Evolutionary conservation across 2,888 invertebrate genomes (phyloP).

Genomic region (Parthenolecanium corni): DNA sequence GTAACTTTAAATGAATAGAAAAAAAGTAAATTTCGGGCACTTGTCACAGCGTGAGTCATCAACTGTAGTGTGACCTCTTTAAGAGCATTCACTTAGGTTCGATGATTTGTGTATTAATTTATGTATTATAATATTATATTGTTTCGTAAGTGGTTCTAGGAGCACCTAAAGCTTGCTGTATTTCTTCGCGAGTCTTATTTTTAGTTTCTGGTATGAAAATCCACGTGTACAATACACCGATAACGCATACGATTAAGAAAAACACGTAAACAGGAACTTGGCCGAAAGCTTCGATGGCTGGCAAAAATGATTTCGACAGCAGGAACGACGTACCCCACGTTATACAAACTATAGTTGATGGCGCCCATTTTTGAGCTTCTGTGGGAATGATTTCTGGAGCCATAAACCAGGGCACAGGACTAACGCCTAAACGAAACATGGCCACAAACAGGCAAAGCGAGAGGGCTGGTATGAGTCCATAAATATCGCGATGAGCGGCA

Average conservation of each 20-base stretch:
- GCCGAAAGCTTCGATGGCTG: constrained; percentile 41
- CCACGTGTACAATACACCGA: constrained; percentile 32
- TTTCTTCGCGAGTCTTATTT: constrained; percentile 32
- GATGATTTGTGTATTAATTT: too few species aligned
- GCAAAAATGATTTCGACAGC: constrained; percentile 45
- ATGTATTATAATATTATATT: too few species aligned
- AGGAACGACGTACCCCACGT: constrained; percentile 39
- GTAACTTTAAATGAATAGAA: too few species aligned
- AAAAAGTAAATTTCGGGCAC: too few species aligned
- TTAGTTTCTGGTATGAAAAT: constrained; percentile 33
- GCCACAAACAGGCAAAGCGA: constrained; percentile 38
- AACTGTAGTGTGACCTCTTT: too few species aligned
- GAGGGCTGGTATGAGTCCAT: constrained; percentile 38
- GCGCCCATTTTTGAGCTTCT: constrained; percentile 37
- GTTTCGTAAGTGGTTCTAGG: too few species aligned
- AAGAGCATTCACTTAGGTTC: too few species aligned
- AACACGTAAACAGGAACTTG: constrained; percentile 30
- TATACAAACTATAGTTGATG: constrained; percentile 39
- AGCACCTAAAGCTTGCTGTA: constrained; percentile 26
- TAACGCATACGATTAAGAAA: constrained; percentile 29
- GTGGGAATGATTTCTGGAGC: constrained; percentile 37
- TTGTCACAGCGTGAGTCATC: too few species aligned
- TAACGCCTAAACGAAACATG: constrained; percentile 39
- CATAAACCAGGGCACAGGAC: constrained; percentile 41
- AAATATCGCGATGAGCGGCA: not conserved